phyloP scores from a whole-genome alignment of 2,797 vertebrate genomes.

The Sebastes cheni region DNA sequence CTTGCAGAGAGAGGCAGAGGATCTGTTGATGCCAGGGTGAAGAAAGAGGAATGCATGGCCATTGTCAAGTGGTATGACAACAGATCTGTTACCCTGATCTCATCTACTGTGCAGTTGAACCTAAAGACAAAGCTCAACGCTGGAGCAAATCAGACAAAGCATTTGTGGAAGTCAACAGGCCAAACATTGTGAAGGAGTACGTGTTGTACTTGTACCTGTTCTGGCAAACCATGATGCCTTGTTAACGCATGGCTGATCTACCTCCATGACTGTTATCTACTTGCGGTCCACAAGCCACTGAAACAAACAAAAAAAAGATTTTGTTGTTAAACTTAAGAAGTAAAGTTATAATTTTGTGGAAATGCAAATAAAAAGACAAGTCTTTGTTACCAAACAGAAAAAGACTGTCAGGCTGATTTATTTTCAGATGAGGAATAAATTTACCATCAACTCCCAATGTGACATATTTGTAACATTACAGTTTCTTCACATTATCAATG shows the following conservation, averaged over 20 bases:
- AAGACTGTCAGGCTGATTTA: neutral
- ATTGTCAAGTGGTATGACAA: conserved; percentile 16
- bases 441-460: no score
- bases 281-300: neutral
- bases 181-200: conserved; percentile 35
- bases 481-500: no score
- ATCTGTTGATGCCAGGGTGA: conserved; percentile 33
- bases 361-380: neutral
- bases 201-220: neutral
- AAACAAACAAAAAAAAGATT: neutral
- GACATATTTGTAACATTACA: no score
- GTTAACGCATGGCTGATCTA: no score
- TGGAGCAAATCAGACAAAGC: conserved; percentile 18
- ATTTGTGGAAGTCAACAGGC: conserved; percentile 20
- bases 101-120: neutral
- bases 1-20: conserved; percentile 42
- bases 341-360: neutral
- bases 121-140: neutral
- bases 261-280: no score
- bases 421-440: neutral
- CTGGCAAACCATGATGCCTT: no score
- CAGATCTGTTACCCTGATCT: neutral
- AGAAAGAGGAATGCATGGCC: conserved; percentile 7
- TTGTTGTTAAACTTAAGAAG: neutral
- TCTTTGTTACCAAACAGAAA: neutral